A percentile compares a stretch with the other conserved stretches of the same genome.
Conservation (phyloP, 2,797 vertebrate species). For the Characodon lateralis region DNA sequence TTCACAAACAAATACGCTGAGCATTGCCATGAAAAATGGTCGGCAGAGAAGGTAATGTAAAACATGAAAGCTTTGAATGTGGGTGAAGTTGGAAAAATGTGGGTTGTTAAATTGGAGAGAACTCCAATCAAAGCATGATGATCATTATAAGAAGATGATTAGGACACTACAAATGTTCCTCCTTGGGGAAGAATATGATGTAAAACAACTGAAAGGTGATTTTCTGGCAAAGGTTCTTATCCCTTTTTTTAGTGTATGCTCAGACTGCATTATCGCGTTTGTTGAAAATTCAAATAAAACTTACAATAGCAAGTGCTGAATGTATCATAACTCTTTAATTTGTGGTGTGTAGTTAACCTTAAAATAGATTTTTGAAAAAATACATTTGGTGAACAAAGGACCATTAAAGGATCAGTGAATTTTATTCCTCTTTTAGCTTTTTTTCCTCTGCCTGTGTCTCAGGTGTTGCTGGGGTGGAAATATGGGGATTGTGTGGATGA, state of each 20-base stretch:
- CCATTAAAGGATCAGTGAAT: constrained; percentile 13
- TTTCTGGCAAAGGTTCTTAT: constrained; percentile 6
- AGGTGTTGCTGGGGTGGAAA: constrained; percentile 95
- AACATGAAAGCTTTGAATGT: constrained; percentile 2
- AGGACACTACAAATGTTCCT: constrained; percentile 4
- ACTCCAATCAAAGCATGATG: constrained; percentile 3
- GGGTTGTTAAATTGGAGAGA: constrained; percentile 15
- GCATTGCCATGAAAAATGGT: constrained; percentile 96
- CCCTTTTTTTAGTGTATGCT: constrained; percentile 16
- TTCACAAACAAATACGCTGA: constrained; percentile 95
- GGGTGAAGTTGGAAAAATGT: constrained; percentile 2
- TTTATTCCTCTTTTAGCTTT: constrained; percentile 1
- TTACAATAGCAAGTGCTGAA: constrained; percentile 42
- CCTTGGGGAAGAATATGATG: constrained; percentile 2
- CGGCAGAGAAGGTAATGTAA: constrained; percentile 91
- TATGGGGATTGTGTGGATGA: constrained; percentile 92
- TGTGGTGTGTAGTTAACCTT: constrained; percentile 26
- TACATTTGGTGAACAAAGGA: constrained; percentile 12
- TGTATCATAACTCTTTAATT: constrained; percentile 24
- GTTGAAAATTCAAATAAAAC: constrained; percentile 30
- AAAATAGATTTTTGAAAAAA: constrained; percentile 28
- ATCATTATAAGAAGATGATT: neutral
- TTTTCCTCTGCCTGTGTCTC: constrained; percentile 36
- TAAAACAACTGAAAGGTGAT: constrained; percentile 9
- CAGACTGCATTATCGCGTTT: constrained; percentile 43